Conservation (phyloP, 2,888 invertebrate species). For the Hylaea fasciaria region DNA sequence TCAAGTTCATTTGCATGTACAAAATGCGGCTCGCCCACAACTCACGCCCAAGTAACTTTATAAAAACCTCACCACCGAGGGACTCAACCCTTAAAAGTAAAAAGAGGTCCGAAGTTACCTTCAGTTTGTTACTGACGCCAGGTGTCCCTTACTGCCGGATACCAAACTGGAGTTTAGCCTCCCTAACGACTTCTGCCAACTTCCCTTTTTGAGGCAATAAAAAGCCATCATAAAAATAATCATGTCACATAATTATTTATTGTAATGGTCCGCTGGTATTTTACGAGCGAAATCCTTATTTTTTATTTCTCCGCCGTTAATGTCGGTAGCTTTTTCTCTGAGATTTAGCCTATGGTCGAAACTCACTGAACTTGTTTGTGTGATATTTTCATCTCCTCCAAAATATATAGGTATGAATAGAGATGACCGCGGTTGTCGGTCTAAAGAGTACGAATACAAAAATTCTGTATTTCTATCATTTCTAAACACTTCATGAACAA, state of each 20-base stretch:
- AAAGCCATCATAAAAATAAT: slow-evolving; percentile 42
- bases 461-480: no score
- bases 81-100: slow-evolving; percentile 34
- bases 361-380: not conserved
- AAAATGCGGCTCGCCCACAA: slow-evolving; percentile 24
- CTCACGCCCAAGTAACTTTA: slow-evolving; percentile 22
- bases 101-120: slow-evolving; percentile 30
- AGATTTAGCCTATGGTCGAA: slow-evolving; percentile 4
- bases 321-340: slow-evolving; percentile 16
- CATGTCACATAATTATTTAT: slow-evolving; percentile 47
- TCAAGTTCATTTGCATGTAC: slow-evolving; percentile 18
- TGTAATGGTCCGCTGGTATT: slow-evolving; percentile 39
- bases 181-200: slow-evolving; percentile 37
- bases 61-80: slow-evolving; percentile 23
- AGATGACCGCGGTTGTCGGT: no score
- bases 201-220: slow-evolving; percentile 41
- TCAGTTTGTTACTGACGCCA: slow-evolving; percentile 29
- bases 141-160: slow-evolving; percentile 32
- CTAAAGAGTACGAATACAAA: no score
- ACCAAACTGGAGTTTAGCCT: slow-evolving; percentile 25
- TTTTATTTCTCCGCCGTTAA: slow-evolving; percentile 38
- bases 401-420: no score
- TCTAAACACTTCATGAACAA: no score
- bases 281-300: slow-evolving; percentile 41
- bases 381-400: no score